Percentiles rank a stretch among this genome's conserved stretches.
Evolutionary conservation across 2,888 invertebrate genomes (phyloP).

Genomic region (Ganaspis brasiliensis): DNA sequence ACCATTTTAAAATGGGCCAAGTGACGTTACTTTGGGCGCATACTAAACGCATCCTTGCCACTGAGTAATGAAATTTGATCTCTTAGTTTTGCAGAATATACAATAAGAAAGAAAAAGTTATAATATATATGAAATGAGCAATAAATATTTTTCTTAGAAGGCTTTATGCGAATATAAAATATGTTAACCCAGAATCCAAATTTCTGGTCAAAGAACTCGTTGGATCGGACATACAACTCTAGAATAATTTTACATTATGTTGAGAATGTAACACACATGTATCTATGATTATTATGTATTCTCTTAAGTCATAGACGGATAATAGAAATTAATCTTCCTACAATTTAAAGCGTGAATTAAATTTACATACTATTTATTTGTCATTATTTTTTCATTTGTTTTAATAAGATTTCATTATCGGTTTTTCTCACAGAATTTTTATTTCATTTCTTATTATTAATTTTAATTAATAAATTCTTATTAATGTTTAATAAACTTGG

Average conservation of each 20-base stretch:
- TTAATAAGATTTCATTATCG: too few species aligned
- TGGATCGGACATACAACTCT: not conserved
- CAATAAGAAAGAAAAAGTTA: not conserved
- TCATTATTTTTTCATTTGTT: too few species aligned
- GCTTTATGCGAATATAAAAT: not conserved
- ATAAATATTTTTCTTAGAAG: not conserved
- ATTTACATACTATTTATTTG: too few species aligned
- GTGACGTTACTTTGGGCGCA: slow-evolving; percentile 55
- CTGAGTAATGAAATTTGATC: not conserved
- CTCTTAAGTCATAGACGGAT: not conserved
- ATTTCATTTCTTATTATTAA: too few species aligned
- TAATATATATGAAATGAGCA: not conserved
- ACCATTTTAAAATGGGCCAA: slow-evolving; percentile 61
- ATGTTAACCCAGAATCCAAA: slow-evolving; percentile 41
- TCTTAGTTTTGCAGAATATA: not conserved
- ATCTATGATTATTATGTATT: not conserved
- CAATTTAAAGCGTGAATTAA: too few species aligned
- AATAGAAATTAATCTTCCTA: not conserved
- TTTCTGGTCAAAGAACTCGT: slow-evolving; percentile 40
- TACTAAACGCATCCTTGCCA: slow-evolving; percentile 54
- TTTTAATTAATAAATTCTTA: too few species aligned
- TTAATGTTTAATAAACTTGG: too few species aligned
- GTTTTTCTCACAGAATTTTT: too few species aligned
- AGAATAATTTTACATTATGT: slow-evolving; percentile 10
- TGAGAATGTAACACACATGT: slow-evolving; percentile 20